Conservation (phyloP, 2,113 vertebrate genomes). For the Nothocercus julius region DNA sequence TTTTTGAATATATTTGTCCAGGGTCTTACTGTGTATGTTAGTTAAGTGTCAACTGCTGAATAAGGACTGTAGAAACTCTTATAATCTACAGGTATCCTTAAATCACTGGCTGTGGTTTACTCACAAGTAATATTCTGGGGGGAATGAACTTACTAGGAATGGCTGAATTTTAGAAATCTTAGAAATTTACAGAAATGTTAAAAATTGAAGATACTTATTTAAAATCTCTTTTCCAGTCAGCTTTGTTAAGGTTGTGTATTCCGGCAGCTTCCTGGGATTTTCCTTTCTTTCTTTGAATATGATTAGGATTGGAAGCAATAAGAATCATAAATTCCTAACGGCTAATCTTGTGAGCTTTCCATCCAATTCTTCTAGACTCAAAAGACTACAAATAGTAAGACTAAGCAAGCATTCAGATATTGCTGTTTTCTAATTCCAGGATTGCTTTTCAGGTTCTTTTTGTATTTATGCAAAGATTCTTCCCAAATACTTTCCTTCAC, state of each 20-base stretch:
- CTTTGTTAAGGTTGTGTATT: background rate
- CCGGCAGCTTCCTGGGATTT: background rate
- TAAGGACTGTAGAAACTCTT: background rate
- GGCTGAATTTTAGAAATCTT: background rate
- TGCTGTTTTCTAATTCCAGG: background rate
- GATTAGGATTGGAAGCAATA: background rate
- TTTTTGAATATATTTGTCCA: background rate
- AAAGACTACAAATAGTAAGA: background rate
- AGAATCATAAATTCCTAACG: background rate
- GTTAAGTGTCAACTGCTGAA: background rate
- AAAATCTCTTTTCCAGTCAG: background rate
- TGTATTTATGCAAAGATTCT: background rate
- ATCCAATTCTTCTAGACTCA: background rate
- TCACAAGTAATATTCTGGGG: background rate
- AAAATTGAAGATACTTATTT: background rate
- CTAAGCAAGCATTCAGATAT: background rate
- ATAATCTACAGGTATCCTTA: background rate
- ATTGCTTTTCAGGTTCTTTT: background rate
- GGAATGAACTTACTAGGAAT: background rate
- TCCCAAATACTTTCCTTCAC: background rate
- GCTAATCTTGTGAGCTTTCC: background rate
- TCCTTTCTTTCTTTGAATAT: background rate
- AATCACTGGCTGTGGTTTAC: background rate
- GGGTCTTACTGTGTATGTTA: background rate
- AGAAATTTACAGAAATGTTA: background rate